Percentiles rank a stretch among this genome's conserved stretches.
phyloP scores from a whole-genome alignment of 2,888 invertebrate species.

The Ornithoptera priamus region DNA sequence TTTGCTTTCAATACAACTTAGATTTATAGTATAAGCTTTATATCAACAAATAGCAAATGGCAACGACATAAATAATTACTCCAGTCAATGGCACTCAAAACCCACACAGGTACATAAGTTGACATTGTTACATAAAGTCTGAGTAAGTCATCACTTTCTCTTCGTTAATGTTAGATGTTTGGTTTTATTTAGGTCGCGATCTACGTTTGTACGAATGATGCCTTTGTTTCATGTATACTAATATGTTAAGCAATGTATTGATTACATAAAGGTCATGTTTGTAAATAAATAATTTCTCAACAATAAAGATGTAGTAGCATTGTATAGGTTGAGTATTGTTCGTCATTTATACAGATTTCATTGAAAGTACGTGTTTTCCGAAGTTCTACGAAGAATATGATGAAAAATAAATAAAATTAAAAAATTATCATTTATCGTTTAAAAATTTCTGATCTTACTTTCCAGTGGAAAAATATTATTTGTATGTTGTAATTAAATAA shows the following conservation, averaged over 20 bases:
- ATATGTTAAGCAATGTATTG: slow-evolving; percentile 47
- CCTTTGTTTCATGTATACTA: slow-evolving; percentile 59
- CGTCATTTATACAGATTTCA: neutral
- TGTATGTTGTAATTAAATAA: too few species aligned
- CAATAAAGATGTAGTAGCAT: slow-evolving; percentile 14
- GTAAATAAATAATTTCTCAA: slow-evolving; percentile 47
- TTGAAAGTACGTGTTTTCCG: too few species aligned
- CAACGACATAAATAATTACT: slow-evolving; percentile 24
- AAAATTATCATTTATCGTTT: too few species aligned
- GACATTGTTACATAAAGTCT: slow-evolving; percentile 56
- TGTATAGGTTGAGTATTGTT: neutral
- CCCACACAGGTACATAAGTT: slow-evolving; percentile 30
- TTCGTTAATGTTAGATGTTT: slow-evolving; percentile 55
- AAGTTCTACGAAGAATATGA: too few species aligned
- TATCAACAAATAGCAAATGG: slow-evolving; percentile 30
- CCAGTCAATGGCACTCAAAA: slow-evolving; percentile 39
- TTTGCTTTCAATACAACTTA: neutral
- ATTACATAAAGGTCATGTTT: slow-evolving; percentile 55
- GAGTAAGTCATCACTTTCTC: slow-evolving; percentile 74
- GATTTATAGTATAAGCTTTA: neutral
- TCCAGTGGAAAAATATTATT: too few species aligned
- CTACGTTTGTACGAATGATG: slow-evolving; percentile 54
- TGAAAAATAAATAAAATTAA: too few species aligned
- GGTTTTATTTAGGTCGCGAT: slow-evolving; percentile 58
- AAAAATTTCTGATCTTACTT: too few species aligned